Base-by-base conservation (phyloP, 1,140 invertebrate genomes). In the Contarinia nasturtii region DNA sequence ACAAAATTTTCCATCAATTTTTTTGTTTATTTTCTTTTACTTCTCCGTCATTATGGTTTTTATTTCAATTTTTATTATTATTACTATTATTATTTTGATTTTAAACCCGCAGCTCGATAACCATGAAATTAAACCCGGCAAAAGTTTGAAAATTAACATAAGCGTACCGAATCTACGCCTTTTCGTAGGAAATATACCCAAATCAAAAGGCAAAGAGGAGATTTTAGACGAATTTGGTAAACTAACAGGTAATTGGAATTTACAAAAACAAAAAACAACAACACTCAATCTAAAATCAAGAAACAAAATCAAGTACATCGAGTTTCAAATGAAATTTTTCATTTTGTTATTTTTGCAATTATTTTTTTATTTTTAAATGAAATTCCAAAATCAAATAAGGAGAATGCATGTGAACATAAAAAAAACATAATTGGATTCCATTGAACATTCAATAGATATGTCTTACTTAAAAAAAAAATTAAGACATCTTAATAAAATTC, bases 141-240 rank as follows among this genome's bases (percentile, higher is more conserved):
- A 95, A 81, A 81, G 80, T 74, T 80, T 98, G 74, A 97, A 96
- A 91, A 91, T 97, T 76, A 98, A 97, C 82, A 89, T 97, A 82
- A 97, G 92, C 72, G 87, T 97, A 80, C 91, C 93, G 74, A 98
- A 98, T 80, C 86, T 94, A 72, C 89, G 93, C 76, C 87, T 98
- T 78, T 98, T 98, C 82, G 88, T 98, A 76, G 94, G 94, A 75
- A 98, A 98, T 82, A 97, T 98, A 84, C 94, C 94, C 79, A 98
- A 98, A 81, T 94, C 88, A 76, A 97, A 97, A 86, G 86, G 89
- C 77, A 95, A 92, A 90, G 91, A 97, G 76, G 92, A 98, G 81
- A 97, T 98, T 76, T 82, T 92, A 80, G 91, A 96, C 76, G 94
- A 98, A 81, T 96, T 98, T 84, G 82, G 85, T 84, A 97, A 96